Evolutionary conservation across 2,888 invertebrate species (phyloP).

Genomic region (Lasius fuliginosus): DNA sequence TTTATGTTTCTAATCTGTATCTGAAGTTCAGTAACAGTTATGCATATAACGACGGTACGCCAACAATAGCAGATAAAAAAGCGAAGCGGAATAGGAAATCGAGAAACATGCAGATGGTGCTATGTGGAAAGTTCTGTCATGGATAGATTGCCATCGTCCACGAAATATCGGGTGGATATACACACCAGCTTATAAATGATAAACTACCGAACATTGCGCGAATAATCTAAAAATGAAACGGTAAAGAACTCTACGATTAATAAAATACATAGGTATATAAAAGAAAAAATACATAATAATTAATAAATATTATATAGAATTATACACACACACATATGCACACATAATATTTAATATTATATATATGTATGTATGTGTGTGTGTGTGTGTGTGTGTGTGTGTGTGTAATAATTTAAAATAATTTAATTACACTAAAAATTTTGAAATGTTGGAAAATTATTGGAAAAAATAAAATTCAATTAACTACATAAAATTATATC

Average conservation of each 20-base stretch:
- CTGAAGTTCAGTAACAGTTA: constrained; percentile 57
- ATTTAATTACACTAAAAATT: not conserved
- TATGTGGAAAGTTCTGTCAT: constrained; percentile 32
- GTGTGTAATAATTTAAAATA: not conserved
- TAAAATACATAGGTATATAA: constrained; percentile 7
- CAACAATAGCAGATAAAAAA: constrained; percentile 59
- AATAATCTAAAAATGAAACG: constrained; percentile 40
- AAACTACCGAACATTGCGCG: constrained; percentile 60
- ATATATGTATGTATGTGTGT: not conserved
- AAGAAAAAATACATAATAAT: constrained; percentile 32
- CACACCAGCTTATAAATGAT: constrained; percentile 63
- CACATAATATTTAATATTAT: constrained; percentile 33
- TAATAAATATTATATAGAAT: not conserved
- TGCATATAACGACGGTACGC: constrained; percentile 41
- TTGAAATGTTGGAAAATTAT: not conserved
- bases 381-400: too few relatives aligned
- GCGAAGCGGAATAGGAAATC: constrained; percentile 40
- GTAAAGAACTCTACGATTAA: constrained; percentile 7
- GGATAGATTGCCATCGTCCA: constrained; percentile 67
- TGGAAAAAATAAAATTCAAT: not conserved
- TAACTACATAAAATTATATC: not conserved
- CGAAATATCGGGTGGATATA: constrained; percentile 58
- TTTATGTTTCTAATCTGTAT: constrained; percentile 72
- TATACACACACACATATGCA: not conserved
- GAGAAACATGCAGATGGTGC: constrained; percentile 17